Conservation (phyloP, 2,797 vertebrate species). For the Anomalospiza imberbis region DNA sequence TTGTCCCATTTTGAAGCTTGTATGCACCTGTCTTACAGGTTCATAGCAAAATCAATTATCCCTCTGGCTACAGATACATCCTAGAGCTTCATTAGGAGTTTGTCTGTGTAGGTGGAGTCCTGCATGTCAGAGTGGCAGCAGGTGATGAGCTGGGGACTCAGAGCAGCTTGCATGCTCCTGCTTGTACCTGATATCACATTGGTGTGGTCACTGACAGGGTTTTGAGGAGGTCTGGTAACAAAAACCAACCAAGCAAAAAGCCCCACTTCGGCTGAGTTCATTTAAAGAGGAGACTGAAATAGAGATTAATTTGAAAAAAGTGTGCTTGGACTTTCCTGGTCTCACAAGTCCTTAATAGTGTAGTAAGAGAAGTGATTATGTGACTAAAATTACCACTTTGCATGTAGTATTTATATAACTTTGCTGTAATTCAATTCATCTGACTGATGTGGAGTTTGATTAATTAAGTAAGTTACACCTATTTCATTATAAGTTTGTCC, state of each 20-base stretch:
- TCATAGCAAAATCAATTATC: not conserved
- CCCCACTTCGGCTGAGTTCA: rapidly evolving
- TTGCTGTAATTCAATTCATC: not conserved
- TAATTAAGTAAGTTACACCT: not conserved
- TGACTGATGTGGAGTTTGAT: not conserved
- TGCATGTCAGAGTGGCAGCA: not conserved
- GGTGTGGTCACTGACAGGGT: not conserved
- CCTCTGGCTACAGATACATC: not conserved
- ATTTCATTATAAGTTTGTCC: not conserved
- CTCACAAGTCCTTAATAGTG: not conserved
- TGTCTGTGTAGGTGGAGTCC: not conserved
- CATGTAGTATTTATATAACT: not conserved
- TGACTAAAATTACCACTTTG: not conserved
- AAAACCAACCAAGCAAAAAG: not conserved
- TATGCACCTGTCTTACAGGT: not conserved
- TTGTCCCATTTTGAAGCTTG: not conserved
- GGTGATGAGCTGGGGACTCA: not conserved
- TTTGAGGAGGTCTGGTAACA: not conserved
- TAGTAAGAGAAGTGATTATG: not conserved
- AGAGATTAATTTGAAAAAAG: not conserved
- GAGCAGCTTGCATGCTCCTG: not conserved
- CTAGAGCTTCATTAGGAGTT: not conserved
- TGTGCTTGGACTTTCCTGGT: not conserved
- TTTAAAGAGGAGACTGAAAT: not conserved
- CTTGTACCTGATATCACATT: not conserved